Evolutionary conservation across 2,113 vertebrate species (phyloP).

Genomic region (Laticauda colubrina): DNA sequence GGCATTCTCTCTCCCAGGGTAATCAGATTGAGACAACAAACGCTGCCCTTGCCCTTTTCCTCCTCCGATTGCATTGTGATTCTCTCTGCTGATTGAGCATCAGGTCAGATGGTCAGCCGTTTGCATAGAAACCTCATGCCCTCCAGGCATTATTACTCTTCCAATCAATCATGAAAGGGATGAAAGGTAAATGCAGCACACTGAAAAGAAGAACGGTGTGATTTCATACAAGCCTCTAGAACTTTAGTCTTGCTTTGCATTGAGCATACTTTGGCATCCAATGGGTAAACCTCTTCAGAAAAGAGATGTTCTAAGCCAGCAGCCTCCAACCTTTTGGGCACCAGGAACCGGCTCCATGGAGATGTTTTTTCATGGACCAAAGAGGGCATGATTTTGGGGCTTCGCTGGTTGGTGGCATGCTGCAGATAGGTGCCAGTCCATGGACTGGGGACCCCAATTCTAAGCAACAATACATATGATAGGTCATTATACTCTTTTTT

Average conservation of each 20-base stretch:
- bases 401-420: background rate
- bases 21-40: background rate
- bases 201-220: background rate
- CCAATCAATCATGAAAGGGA: background rate
- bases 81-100: background rate
- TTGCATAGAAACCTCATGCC: background rate
- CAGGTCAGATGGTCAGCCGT: background rate
- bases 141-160: background rate
- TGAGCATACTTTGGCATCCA: background rate
- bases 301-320: background rate
- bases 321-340: background rate
- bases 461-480: background rate
- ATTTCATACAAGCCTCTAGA: background rate
- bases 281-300: background rate
- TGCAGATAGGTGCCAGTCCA: background rate
- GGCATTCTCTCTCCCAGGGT: background rate
- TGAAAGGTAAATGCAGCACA: background rate
- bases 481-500: background rate
- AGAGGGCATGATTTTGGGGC: background rate
- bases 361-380: background rate
- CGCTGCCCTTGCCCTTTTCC: background rate
- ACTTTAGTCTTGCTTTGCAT: background rate
- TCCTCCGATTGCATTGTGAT: background rate
- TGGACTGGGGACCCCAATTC: too few species aligned
- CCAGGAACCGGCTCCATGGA: background rate